Base-by-base conservation (phyloP, 2,888 invertebrate genomes). In the Tortricodes alternella region DNA sequence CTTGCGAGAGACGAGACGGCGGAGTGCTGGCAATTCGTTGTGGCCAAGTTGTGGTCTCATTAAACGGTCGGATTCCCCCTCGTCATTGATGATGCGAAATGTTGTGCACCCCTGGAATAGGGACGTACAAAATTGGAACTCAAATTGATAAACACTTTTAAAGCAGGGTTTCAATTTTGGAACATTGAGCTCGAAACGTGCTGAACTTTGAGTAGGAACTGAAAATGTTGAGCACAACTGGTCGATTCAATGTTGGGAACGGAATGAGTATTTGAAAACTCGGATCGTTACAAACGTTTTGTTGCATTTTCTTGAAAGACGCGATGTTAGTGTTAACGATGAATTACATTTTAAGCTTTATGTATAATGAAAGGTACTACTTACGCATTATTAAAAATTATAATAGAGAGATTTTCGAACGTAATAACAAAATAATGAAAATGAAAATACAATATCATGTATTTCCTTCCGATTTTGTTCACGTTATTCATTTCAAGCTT, bases 11-110 rank as follows among this genome's bases (percentile, higher is more conserved):
- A 53, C 38, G 59, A 48, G 44, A 49, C 56, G 49, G 70, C 70
- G 61, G 60, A 60, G 65, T 65, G 67, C 68, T 65, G 67, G 76
- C 81, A 74, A 82, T 79, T 78, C 80, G 74, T 80, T 76, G 83
- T 61, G 80, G 76, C 58, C 58, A 60, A 62, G 61, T 61, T 66
- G 70, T 56, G 67, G 71, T 68, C 62, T 65, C 67, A 71, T 70
- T 71, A 66, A 68, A 65, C 61, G 67, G 46, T 55, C 52, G 64
- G 62, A 56, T 63, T 53, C 61, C 27, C 57, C 64, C 57, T 61
- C 53, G 49, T 43, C 49, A 44, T 29, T 48, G 53, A 35, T 41
- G 43, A 49, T 29, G 49, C 16, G 55, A 48, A 38, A 41, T 41
- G 55, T 49, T 56, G 49, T 37, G 27, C 27, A 43, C 49, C 43